Percentiles rank a stretch among this genome's conserved stretches.
These are phyloP conservation scores for Dione vanillae DNA, from an alignment of 2,888 invertebrate species.

Conservation along the genomic window DNA sequence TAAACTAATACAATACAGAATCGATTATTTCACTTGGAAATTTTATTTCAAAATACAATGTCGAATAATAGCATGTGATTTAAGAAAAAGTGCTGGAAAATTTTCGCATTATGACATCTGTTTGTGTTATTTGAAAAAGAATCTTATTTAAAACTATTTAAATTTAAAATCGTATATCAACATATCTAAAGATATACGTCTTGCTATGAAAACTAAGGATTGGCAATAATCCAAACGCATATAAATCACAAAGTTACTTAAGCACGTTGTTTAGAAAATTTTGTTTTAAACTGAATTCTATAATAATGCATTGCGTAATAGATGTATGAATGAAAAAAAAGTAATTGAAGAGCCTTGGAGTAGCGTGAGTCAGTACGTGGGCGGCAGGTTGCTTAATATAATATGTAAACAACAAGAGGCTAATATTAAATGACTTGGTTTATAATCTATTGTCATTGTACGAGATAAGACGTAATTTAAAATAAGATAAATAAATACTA, in stretches of 20 bases:
- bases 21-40: too few species aligned
- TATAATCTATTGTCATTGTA: not conserved
- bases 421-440: slow-evolving; percentile 4
- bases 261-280: slow-evolving; percentile 43
- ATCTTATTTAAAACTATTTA: not conserved
- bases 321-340: slow-evolving; percentile 43
- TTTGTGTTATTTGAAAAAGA: not conserved
- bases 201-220: slow-evolving; percentile 36
- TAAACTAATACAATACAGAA: too few species aligned
- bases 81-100: not conserved
- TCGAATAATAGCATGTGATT: not conserved
- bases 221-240: slow-evolving; percentile 51
- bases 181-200: slow-evolving; percentile 8
- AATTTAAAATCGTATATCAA: slow-evolving; percentile 30
- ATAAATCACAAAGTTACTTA: slow-evolving; percentile 49
- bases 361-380: slow-evolving; percentile 37
- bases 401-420: slow-evolving; percentile 29
- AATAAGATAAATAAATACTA: not conserved
- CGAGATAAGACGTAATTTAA: slow-evolving; percentile 1
- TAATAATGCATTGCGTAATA: slow-evolving; percentile 39
- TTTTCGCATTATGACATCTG: not conserved
- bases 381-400: slow-evolving; percentile 35
- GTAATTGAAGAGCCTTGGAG: slow-evolving; percentile 35
- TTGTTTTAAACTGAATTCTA: slow-evolving; percentile 40
- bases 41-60: not conserved